phyloP scores from a whole-genome alignment of 2,888 invertebrate species.

The Dasysyrphus albostriatus region DNA sequence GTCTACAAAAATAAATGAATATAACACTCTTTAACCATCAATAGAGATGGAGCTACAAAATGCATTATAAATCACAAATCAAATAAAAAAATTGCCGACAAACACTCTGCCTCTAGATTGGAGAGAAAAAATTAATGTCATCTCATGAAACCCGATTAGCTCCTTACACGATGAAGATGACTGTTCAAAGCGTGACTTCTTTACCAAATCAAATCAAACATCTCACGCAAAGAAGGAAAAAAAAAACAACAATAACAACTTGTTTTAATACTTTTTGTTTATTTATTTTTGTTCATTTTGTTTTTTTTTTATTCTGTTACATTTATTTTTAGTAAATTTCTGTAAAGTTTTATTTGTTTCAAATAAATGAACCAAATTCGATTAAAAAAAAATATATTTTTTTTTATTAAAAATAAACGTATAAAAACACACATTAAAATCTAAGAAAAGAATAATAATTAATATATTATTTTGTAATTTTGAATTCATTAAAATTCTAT shows the following conservation, averaged over 20 bases:
- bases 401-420: slow-evolving; percentile 63
- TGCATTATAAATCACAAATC: slow-evolving; percentile 35
- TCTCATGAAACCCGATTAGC: slow-evolving; percentile 27
- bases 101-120: background rate
- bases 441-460: slow-evolving; percentile 44
- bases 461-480: slow-evolving; percentile 20
- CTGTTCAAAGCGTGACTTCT: slow-evolving; percentile 36
- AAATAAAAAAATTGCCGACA: slow-evolving; percentile 21
- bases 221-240: background rate
- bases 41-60: slow-evolving; percentile 10
- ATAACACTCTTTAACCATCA: slow-evolving; percentile 7
- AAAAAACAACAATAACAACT: background rate
- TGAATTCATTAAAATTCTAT: slow-evolving; percentile 31
- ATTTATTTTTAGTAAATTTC: slow-evolving; percentile 69
- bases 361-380: slow-evolving; percentile 64
- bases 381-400: slow-evolving; percentile 45
- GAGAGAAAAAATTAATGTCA: slow-evolving; percentile 25
- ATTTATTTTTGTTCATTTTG: slow-evolving; percentile 32
- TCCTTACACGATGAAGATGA: slow-evolving; percentile 35
- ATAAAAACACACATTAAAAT: slow-evolving; percentile 66
- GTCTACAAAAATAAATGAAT: background rate
- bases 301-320: slow-evolving; percentile 61
- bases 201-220: slow-evolving; percentile 14
- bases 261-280: slow-evolving; percentile 30
- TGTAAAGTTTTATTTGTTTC: slow-evolving; percentile 52